A percentile compares a stretch with the other conserved stretches of the same genome.
phyloP scores from a whole-genome alignment of 2,113 vertebrate species.

The Ceratotherium simum region DNA sequence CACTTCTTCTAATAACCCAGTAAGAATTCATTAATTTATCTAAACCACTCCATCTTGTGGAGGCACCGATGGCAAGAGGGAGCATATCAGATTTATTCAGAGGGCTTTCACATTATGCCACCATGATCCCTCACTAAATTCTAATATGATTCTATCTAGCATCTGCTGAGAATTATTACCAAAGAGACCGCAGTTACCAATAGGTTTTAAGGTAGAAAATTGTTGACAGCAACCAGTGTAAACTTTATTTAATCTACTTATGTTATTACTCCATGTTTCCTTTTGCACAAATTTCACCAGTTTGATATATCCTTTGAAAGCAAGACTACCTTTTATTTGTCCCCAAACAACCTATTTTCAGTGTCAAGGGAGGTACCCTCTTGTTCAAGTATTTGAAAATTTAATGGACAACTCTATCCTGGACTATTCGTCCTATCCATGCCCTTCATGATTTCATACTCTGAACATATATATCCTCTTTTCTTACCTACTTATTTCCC shows the following conservation, averaged over 20 bases:
- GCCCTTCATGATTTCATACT: neutral
- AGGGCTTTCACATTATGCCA: conserved; percentile 2
- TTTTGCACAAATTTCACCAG: conserved; percentile 13
- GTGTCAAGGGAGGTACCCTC: neutral
- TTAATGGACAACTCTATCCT: neutral
- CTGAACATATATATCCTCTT: neutral
- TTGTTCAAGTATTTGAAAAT: conserved; percentile 20
- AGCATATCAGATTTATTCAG: neutral
- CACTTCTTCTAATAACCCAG: neutral
- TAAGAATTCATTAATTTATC: conserved; percentile 18
- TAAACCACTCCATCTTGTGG: neutral
- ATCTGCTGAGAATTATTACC: conserved; percentile 22
- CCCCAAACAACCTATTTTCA: neutral
- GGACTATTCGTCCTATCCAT: neutral
- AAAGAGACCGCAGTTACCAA: neutral
- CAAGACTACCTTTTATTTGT: conserved; percentile 34
- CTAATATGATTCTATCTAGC: neutral
- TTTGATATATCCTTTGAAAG: conserved; percentile 18
- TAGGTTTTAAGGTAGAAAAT: conserved; percentile 12
- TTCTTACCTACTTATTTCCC: neutral
- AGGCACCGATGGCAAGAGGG: neutral
- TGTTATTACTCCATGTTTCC: neutral
- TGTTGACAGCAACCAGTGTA: neutral
- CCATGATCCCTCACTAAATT: conserved; percentile 10
- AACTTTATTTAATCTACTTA: neutral